Evolutionary conservation across 2,888 invertebrate genomes (phyloP), one percentile per base, ranked within the genome.

Genomic region (Physocephala rufipes): DNA sequence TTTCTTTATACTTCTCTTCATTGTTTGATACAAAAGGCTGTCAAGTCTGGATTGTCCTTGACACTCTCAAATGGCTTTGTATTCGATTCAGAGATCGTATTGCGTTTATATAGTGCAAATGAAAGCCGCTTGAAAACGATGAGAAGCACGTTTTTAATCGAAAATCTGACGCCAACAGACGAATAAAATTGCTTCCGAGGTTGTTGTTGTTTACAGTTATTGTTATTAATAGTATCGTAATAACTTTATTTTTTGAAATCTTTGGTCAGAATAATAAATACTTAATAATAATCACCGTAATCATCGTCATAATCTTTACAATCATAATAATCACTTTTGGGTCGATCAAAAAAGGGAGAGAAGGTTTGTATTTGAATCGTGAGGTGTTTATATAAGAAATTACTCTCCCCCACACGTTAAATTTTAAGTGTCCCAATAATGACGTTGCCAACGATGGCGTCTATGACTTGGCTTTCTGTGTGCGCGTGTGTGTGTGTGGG

Each of bases 61-160:
- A 21, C 36, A 36, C 51, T 28, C 65, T 65, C n/a, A 4, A 28
- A 51, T 51, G 47, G 24, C 51, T 28, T 15, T 28, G 47, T 28
- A 9, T 21, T 45, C 21, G 26, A n/a, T 30, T 24, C 19, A 9
- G 7, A 45, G 12, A 12, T n/a, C 24, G 45, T 24, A 45, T 19
- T 45, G 62, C 2, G n/a, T 16, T 26, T 28, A 5, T 15, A 36
- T 4, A 28, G 53, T 66, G 66, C 66, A 30, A 66, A 66, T 55
- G 66, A 66, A 66, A 66, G 51, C 36, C 19, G 55, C 36, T 19
- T 15, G 21, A 30, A 19, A 59, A 28, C 67, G 70, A 73, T 71
- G 75, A 77, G 75, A 79, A 77, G 78, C 81, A 78, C 79, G 80
- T 77, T 76, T 77, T 77, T 76, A 77, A 79, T 79, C 75, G 78